These are phyloP conservation scores for Pardalotus punctatus DNA, from an alignment of 2,113 vertebrate genomes.

Conservation along the genomic window DNA sequence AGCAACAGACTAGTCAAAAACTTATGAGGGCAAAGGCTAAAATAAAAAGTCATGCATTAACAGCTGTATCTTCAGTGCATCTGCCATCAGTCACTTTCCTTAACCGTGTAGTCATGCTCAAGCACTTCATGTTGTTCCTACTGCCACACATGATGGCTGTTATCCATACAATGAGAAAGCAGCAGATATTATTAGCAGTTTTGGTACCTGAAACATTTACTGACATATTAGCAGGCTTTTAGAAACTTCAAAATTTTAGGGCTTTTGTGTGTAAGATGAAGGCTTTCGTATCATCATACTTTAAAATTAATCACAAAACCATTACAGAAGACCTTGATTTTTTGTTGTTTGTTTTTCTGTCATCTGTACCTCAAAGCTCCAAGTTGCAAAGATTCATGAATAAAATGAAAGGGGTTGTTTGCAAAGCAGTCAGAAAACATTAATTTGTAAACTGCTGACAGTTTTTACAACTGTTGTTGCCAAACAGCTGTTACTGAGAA, in stretches of 20 bases:
- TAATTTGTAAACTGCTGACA: neutral
- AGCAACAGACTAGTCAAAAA: neutral
- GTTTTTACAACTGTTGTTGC: neutral
- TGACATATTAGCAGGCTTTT: neutral
- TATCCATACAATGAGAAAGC: neutral
- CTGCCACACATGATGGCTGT: neutral
- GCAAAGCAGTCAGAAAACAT: neutral
- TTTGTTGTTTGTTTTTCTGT: neutral
- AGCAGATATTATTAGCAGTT: neutral
- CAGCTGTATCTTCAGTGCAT: neutral
- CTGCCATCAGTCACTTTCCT: neutral
- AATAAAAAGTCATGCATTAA: neutral
- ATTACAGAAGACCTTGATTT: neutral
- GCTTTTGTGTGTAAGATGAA: neutral
- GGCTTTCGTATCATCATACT: neutral
- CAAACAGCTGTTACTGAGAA: neutral
- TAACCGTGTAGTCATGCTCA: neutral
- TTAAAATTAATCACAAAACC: neutral
- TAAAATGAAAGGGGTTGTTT: neutral
- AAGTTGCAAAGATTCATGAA: neutral
- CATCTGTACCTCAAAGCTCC: neutral
- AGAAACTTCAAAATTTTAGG: neutral
- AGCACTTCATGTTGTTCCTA: neutral
- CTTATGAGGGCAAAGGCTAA: neutral
- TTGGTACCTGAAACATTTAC: neutral